Evolutionary conservation across 2,797 vertebrate species (phyloP).

Genomic region (Atherinosoma microstoma): DNA sequence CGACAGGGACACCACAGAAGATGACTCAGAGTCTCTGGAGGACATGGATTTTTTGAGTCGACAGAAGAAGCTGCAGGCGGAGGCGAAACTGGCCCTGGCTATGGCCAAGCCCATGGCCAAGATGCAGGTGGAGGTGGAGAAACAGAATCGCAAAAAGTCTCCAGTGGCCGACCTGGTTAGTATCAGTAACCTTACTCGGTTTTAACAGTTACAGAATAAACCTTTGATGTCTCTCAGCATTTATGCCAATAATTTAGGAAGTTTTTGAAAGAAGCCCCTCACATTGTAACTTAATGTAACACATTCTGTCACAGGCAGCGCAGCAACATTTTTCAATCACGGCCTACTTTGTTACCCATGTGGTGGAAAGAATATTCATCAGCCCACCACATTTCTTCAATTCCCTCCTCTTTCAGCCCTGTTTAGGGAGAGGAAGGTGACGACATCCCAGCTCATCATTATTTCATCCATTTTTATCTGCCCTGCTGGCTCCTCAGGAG

Average conservation of each 20-base stretch:
- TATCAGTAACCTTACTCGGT: conserved; percentile 18
- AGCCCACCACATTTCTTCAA: neutral
- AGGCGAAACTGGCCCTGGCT: conserved; percentile 96
- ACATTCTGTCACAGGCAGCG: neutral
- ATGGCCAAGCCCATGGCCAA: conserved; percentile 99
- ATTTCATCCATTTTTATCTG: conserved; percentile 69
- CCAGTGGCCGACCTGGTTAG: conserved; percentile 96
- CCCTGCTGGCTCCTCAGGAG: conserved; percentile 41
- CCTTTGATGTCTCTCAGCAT: neutral
- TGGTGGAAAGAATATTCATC: conserved; percentile 14
- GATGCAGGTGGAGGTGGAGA: conserved; percentile 99
- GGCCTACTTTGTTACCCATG: neutral
- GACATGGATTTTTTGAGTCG: conserved; percentile 98
- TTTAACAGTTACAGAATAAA: neutral
- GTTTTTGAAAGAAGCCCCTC: neutral
- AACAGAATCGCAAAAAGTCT: conserved; percentile 98
- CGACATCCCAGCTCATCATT: conserved; percentile 62
- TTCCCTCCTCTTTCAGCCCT: conserved; percentile 11
- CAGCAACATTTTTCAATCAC: neutral
- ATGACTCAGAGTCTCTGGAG: conserved; percentile 96
- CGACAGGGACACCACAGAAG: conserved; percentile 96
- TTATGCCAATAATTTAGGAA: neutral
- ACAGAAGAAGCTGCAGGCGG: conserved; percentile 97
- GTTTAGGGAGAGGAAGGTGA: conserved; percentile 49
- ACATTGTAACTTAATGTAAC: neutral